Evolutionary conservation across 2,797 vertebrate species (phyloP).

Genomic region (Arnoldichthys spilopterus): DNA sequence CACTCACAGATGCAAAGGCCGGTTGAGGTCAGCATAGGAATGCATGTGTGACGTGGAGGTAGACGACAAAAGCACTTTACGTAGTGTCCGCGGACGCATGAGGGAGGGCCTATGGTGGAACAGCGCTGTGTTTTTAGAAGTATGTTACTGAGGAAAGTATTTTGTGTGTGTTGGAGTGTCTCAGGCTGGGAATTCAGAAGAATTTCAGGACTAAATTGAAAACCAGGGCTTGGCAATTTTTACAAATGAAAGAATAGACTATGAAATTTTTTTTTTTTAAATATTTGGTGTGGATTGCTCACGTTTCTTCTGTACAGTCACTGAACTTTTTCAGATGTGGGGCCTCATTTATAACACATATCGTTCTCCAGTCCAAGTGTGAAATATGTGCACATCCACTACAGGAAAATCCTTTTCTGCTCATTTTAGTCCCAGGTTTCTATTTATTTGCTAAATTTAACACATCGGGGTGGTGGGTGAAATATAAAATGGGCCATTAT

Average conservation of each 20-base stretch:
- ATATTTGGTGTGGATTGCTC: constrained; percentile 12
- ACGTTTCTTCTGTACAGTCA: constrained; percentile 46
- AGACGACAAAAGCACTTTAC: constrained; percentile 51
- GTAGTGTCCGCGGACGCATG: background rate
- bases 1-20: constrained; percentile 13
- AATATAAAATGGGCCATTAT: too few species aligned
- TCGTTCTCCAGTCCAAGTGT: too few species aligned
- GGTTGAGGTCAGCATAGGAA: constrained; percentile 28
- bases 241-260: too few species aligned
- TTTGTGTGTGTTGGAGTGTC: background rate
- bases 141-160: constrained; percentile 26
- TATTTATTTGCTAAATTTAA: too few species aligned
- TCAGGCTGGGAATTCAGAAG: constrained; percentile 13
- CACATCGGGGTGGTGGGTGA: too few species aligned
- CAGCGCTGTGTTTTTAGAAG: constrained; percentile 23
- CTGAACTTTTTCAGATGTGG: constrained; percentile 33
- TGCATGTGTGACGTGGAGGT: constrained; percentile 6
- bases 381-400: too few species aligned
- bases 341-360: background rate
- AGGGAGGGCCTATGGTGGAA: background rate
- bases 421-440: too few species aligned
- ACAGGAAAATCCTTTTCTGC: too few species aligned
- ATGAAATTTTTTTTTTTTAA: constrained; percentile 2
- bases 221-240: too few species aligned
- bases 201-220: background rate